Conservation (phyloP, 2,797 vertebrate genomes). For the Megaceryle alcyon region DNA sequence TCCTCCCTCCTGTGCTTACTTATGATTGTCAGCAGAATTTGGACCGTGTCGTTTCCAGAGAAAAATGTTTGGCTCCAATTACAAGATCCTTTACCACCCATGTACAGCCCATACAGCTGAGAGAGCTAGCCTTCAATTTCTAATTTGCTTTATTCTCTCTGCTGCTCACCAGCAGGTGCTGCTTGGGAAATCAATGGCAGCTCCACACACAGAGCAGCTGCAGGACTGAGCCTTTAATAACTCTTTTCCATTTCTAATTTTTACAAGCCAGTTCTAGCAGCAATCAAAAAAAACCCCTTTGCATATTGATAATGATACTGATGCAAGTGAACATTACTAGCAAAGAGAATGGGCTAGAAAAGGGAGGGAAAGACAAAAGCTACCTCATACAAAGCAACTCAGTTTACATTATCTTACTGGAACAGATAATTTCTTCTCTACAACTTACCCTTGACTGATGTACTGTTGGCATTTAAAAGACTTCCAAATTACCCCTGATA, state of each 20-base stretch:
- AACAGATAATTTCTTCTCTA: background rate
- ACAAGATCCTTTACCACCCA: background rate
- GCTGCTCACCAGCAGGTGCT: conserved; percentile 43
- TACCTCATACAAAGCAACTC: background rate
- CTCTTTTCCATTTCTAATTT: conserved; percentile 37
- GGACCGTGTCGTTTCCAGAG: background rate
- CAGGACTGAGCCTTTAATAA: conserved; percentile 13
- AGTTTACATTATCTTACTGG: background rate
- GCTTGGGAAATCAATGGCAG: conserved; percentile 26
- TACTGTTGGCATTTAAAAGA: background rate
- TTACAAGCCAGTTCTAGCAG: background rate
- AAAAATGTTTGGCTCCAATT: background rate
- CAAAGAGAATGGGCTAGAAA: background rate
- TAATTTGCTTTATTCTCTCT: conserved; percentile 51
- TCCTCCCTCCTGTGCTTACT: background rate
- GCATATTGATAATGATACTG: background rate
- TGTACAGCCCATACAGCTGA: background rate
- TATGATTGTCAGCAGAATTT: background rate
- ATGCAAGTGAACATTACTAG: background rate
- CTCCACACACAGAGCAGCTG: background rate
- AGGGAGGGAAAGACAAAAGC: background rate
- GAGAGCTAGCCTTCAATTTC: conserved; percentile 30
- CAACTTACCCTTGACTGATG: background rate
- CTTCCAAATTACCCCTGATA: background rate
- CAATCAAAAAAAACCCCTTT: background rate